Conservation (phyloP, 2,113 vertebrate genomes). For the Coracopsis vasa region DNA sequence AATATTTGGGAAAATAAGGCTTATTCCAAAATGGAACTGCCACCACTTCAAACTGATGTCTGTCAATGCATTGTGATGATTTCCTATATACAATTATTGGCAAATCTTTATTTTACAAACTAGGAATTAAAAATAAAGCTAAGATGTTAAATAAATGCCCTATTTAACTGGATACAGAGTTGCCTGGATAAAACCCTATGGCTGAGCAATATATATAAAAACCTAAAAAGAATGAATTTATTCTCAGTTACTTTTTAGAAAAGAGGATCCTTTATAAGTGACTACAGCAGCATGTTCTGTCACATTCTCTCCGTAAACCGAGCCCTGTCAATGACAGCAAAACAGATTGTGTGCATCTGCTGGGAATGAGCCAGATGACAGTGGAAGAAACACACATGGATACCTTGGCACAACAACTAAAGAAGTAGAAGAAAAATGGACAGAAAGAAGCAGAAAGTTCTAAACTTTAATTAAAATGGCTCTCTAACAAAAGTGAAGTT, state of each 20-base stretch:
- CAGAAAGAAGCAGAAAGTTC: slow-evolving; percentile 77
- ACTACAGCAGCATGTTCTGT: slow-evolving; percentile 81
- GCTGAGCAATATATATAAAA: background rate
- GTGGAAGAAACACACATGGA: slow-evolving; percentile 88
- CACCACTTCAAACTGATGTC: background rate
- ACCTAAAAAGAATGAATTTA: slow-evolving; percentile 55
- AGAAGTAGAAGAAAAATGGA: slow-evolving; percentile 74
- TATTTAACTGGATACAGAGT: background rate
- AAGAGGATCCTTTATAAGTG: slow-evolving; percentile 75
- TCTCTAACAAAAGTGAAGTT: slow-evolving; percentile 71
- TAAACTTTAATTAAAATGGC: slow-evolving; percentile 77
- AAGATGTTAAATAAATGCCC: background rate
- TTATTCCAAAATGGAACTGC: background rate
- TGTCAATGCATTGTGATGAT: background rate
- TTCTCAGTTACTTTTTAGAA: slow-evolving; percentile 68
- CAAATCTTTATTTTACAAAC: background rate
- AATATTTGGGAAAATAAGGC: background rate
- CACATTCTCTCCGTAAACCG: slow-evolving; percentile 83
- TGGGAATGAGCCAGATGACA: slow-evolving; percentile 94
- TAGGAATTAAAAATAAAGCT: background rate
- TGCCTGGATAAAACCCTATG: background rate
- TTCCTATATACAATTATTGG: background rate
- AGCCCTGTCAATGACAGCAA: slow-evolving; percentile 84
- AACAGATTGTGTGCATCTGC: slow-evolving; percentile 88
- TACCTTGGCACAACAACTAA: slow-evolving; percentile 89